Evolutionary conservation across 2,113 vertebrate genomes (phyloP).

Genomic region (Sarotherodon lohbergeri): DNA sequence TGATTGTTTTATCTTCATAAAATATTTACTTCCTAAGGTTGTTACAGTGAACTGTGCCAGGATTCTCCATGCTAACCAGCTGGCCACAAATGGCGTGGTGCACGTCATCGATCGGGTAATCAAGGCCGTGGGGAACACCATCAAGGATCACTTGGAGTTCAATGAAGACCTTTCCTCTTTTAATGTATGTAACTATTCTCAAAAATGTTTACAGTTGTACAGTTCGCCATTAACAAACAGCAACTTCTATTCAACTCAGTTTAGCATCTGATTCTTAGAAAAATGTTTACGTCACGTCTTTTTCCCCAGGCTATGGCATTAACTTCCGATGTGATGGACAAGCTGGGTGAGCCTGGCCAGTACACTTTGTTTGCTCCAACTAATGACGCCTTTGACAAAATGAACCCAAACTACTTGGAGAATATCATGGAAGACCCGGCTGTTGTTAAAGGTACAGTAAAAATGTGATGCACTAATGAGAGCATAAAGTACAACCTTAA

Average conservation of each 20-base stretch:
- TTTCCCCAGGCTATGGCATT: constrained; percentile 71
- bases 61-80: constrained; percentile 89
- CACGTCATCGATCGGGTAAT: constrained; percentile 92
- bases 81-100: constrained; percentile 94
- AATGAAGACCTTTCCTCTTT: constrained; percentile 82
- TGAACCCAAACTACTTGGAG: constrained; percentile 75
- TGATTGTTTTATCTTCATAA: not conserved
- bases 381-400: constrained; percentile 83
- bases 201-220: not conserved
- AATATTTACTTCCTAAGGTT: constrained; percentile 67
- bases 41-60: constrained; percentile 97
- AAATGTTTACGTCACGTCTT: not conserved
- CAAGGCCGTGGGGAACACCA: constrained; percentile 76
- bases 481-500: not conserved
- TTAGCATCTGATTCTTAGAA: not conserved
- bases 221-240: not conserved
- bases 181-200: constrained; percentile 68
- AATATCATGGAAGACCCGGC: constrained; percentile 82
- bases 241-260: not conserved
- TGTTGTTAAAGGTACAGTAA: constrained; percentile 80
- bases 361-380: constrained; percentile 94
- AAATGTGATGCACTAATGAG: not conserved
- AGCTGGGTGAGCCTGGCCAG: constrained; percentile 81
- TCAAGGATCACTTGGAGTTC: constrained; percentile 80
- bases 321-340: constrained; percentile 76